phyloP scores from a whole-genome alignment of 2,797 vertebrate species.

The Anguilla marmorata region DNA sequence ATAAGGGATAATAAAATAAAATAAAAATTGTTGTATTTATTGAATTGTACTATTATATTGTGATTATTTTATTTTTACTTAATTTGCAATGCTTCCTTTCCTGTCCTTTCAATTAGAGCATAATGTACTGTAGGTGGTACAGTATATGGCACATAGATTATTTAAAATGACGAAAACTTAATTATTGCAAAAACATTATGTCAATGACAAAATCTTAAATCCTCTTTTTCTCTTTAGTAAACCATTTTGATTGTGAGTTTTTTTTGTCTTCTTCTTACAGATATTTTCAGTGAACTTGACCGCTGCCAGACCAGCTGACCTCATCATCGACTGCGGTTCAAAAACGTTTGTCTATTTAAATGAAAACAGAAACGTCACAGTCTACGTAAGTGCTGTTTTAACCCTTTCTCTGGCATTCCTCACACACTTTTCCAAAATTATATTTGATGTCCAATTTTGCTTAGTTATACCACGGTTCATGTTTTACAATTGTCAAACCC shows the following conservation, averaged over 20 bases:
- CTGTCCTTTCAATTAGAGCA: no score
- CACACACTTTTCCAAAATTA: neutral
- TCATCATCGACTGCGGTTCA: slow-evolving; percentile 58
- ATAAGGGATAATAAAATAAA: no score
- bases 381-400: slow-evolving; percentile 63
- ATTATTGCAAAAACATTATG: no score
- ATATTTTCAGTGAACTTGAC: slow-evolving; percentile 38
- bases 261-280: slow-evolving; percentile 36
- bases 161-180: no score
- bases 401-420: neutral
- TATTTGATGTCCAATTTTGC: neutral
- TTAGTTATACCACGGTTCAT: no score
- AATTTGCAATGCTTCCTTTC: no score
- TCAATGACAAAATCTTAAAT: neutral
- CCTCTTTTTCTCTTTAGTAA: neutral
- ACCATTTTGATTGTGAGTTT: neutral
- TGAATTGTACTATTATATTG: no score
- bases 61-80: no score
- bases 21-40: no score
- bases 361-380: neutral
- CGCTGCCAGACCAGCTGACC: slow-evolving; percentile 47
- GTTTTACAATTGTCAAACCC: no score
- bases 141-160: no score
- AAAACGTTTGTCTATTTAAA: fast-evolving
- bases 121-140: no score